Evolutionary conservation across 2,888 invertebrate species (phyloP), one percentile per base, ranked within the genome.

Genomic region (Colostygia pectinataria): DNA sequence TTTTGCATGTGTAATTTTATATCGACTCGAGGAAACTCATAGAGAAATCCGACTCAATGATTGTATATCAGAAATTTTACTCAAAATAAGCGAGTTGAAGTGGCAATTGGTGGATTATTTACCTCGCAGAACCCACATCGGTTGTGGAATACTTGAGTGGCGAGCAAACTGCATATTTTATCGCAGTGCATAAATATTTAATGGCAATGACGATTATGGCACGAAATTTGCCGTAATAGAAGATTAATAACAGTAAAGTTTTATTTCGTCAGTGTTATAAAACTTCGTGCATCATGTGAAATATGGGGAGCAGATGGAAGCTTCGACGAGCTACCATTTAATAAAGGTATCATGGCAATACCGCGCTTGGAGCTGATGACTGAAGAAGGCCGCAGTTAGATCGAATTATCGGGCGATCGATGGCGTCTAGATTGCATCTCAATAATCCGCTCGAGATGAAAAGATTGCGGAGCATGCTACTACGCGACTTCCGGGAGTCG

Each of bases 381-480:
- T 74, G 76, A 77, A 80, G 75, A 79, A 73, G 72, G 72, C 77
- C 77, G 83, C 78, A 77, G 85, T 85, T 83, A 82, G 75, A 80
- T 78, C 80, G 75, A 84, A 88, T 89, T 90, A 87, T 85, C 80
- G 76, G 68, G 59, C 79, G 81, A 85, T 84, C 83, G 80, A 83
- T 86, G 69, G 86, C 80, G 83, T 74, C 83, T 82, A 86, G 89
- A 89, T 88, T 85, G 83, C 83, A 86, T 86, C 88, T 87, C 88
- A 86, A 86, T 88, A 85, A 85, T 80, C 77, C 74, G 82, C 76
- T 74, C 71, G 71, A 79, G 81, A 83, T 81, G 77, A 77, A 75
- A 47, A 80, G 85, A 88, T 87, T 83, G 77, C 57, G 60, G 70
- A 76, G 70, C 78, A 74, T 71, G 76, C 79, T 71, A 72, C 66